Base-by-base conservation (phyloP, 2,113 vertebrate genomes). In the Callospermophilus lateralis region DNA sequence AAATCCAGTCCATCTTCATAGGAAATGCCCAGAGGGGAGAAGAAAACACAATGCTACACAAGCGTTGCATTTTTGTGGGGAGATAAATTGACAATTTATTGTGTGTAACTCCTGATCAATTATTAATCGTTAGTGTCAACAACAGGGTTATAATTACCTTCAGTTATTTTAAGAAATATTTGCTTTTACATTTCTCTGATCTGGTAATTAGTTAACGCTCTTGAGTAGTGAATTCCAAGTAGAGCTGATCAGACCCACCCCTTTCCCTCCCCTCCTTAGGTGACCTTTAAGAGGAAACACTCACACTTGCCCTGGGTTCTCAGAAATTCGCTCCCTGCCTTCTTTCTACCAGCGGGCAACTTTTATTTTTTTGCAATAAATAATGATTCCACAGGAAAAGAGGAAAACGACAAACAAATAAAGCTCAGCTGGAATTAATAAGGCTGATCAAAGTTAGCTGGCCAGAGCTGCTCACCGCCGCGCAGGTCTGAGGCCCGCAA, bases 121-220 rank as follows among this genome's bases (percentile, higher is more conserved):
- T 99, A 99, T 99, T 99, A 98, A 99, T 98, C 98, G 86, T 98
- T 98, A 98, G 98, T 98, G 98, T 99, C 98, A 99, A 98, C 98
- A 98, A 98, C 98, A 81, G 97, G 97, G 98, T 98, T 98, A 98
- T 99, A 98, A 99, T 99, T 98, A 99, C 98, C 96, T 98, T 98
- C 93, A 68, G 97, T 98, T 98, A 98, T 98, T 99, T 98, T 98
- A 98, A 98, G 97, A 98, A 97, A 98, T 98, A 98, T 98, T 98
- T 98, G 97, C 98, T 98, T 97, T 98, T 97, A 95, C 97, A 92
- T 97, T 93, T 97, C 98, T 98, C 98, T 97, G 98, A 97, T 98
- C 97, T 94, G 96, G 97, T 98, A 98, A 98, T 99, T 98, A 98
- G 98, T 97, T 98, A 97, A 98, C 98, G 90, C 98, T 97, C 97